A percentile compares a stretch with the other conserved stretches of the same genome.
Conservation (phyloP, 1,140 invertebrate species). For the Microvelia longipes region DNA sequence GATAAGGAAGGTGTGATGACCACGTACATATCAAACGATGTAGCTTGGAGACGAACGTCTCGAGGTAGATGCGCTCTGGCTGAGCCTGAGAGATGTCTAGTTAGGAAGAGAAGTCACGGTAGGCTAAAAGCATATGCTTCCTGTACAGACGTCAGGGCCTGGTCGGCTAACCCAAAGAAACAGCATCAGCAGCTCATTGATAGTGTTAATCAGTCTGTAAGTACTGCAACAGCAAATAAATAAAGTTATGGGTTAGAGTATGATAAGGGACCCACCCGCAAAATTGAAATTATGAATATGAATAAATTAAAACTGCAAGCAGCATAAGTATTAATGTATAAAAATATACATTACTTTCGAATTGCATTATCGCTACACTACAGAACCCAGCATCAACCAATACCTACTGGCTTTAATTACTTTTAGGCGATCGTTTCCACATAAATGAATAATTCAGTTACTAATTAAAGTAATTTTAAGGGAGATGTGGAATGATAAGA, state of each 20-base stretch:
- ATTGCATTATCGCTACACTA: background rate
- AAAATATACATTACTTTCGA: background rate
- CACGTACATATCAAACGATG: too few species aligned
- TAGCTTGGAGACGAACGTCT: too few species aligned
- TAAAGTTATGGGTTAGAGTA: background rate
- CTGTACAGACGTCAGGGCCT: constrained; percentile 9
- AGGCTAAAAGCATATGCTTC: constrained; percentile 11
- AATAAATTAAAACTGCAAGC: background rate
- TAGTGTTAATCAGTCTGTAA: constrained; percentile 9
- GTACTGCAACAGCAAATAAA: background rate
- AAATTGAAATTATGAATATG: background rate
- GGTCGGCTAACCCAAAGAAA: background rate
- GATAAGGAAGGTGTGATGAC: too few species aligned
- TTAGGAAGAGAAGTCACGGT: constrained; percentile 11
- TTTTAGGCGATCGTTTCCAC: too few species aligned
- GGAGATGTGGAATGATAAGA: too few species aligned
- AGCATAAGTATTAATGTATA: background rate
- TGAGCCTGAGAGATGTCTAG: too few species aligned
- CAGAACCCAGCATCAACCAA: too few species aligned
- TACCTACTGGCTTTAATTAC: too few species aligned
- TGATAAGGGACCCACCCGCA: too few species aligned
- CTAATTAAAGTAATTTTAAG: too few species aligned
- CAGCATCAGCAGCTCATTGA: constrained; percentile 8
- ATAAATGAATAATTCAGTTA: too few species aligned
- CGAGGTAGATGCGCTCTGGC: too few species aligned